Conservation (phyloP, 2,113 vertebrate genomes). For the Pseudorectes ferrugineus region DNA sequence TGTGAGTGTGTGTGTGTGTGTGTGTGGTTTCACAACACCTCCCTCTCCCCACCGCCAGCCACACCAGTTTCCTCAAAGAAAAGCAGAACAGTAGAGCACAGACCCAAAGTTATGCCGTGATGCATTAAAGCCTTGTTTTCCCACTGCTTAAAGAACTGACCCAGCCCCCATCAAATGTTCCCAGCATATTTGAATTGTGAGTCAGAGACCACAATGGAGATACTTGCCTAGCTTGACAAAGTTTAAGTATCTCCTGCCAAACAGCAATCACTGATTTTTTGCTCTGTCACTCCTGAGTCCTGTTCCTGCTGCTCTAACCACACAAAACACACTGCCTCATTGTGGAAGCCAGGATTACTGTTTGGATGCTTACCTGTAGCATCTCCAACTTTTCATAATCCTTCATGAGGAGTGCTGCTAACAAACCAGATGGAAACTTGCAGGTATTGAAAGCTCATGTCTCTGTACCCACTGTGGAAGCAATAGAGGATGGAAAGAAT, state of each 20-base stretch:
- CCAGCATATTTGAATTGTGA: slow-evolving; percentile 50
- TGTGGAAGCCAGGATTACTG: not conserved
- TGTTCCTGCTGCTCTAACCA: not conserved
- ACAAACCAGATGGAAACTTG: not conserved
- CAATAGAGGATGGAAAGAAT: not conserved
- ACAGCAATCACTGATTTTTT: not conserved
- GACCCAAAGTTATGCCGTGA: not conserved
- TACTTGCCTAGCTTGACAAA: slow-evolving; percentile 20
- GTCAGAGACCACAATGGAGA: slow-evolving; percentile 42
- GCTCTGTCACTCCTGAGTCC: slow-evolving; percentile 4
- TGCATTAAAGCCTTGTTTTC: slow-evolving; percentile 57
- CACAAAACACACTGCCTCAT: not conserved
- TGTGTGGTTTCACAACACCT: slow-evolving; percentile 37
- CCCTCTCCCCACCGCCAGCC: not conserved
- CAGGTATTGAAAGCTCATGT: not conserved
- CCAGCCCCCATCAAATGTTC: slow-evolving; percentile 51
- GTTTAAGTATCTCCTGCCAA: slow-evolving; percentile 20
- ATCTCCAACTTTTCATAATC: not conserved
- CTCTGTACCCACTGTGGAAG: not conserved
- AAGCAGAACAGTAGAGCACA: slow-evolving; percentile 41
- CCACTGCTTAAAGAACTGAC: slow-evolving; percentile 35
- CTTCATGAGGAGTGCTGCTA: not conserved
- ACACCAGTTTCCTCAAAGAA: slow-evolving; percentile 48
- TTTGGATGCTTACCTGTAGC: not conserved
- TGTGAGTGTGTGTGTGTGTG: not conserved